A percentile compares a stretch with the other conserved stretches of the same genome.
Conservation (phyloP, 2,113 vertebrate genomes). For the Ondatra zibethicus region DNA sequence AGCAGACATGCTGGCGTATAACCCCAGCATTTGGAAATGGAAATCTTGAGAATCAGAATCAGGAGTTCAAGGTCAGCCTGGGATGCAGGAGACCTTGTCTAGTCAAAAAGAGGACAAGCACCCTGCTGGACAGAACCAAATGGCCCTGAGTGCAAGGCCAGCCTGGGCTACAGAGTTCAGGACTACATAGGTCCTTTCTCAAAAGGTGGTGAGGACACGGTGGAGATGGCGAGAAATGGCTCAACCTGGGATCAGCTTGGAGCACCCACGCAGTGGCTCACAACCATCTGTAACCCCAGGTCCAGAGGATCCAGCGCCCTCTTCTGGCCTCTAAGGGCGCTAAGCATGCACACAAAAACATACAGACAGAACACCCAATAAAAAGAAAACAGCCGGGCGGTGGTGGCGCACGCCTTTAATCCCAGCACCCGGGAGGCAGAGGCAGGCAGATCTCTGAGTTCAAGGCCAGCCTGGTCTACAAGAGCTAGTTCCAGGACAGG, state of each 20-base stretch:
- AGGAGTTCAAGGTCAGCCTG: background rate
- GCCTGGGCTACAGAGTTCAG: background rate
- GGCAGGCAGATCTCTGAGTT: too few relatives aligned
- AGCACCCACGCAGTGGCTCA: background rate
- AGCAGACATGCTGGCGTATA: background rate
- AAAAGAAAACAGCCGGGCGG: background rate
- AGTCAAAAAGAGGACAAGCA: too few relatives aligned
- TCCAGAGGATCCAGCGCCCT: background rate
- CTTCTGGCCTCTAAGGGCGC: background rate
- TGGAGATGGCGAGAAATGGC: background rate
- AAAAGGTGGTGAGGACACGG: background rate
- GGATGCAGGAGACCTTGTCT: background rate
- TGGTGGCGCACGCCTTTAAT: too few relatives aligned
- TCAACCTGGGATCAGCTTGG: background rate
- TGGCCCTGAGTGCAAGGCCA: background rate
- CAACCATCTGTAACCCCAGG: background rate
- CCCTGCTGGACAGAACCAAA: background rate
- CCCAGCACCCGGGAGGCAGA: too few relatives aligned
- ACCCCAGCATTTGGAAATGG: background rate
- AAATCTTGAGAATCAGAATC: background rate
- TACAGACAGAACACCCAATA: background rate
- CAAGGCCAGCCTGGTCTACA: too few relatives aligned
- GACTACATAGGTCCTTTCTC: background rate
- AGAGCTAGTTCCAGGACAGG: too few relatives aligned
- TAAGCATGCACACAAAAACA: background rate